phyloP scores from a whole-genome alignment of 1,140 invertebrate species.

The Meloidogyne floridensis region DNA sequence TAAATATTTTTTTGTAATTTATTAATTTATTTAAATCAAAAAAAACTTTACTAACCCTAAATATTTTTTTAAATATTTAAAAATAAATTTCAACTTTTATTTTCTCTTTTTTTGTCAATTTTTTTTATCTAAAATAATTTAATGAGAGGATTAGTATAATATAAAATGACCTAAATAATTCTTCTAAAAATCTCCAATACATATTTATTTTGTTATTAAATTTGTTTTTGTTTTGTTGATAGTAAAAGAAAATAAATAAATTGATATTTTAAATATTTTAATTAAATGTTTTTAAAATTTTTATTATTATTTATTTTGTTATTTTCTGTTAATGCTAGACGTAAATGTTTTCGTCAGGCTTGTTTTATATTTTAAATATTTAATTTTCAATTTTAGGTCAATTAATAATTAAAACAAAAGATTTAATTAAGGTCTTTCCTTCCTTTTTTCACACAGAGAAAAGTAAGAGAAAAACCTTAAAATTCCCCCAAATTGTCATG shows the following conservation, averaged over 20 bases:
- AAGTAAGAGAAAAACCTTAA: no score
- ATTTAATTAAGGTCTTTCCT: no score
- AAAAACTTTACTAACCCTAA: neutral
- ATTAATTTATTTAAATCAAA: neutral
- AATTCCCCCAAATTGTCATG: no score
- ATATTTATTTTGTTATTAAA: slow-evolving; percentile 1
- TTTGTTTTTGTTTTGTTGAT: neutral
- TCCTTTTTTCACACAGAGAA: no score
- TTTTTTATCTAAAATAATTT: neutral
- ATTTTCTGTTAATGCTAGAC: slow-evolving; percentile 6
- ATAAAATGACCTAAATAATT: neutral
- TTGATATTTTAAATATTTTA: neutral
- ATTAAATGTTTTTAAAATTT: slow-evolving; percentile 2
- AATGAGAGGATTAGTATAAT: neutral
- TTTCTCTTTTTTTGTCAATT: neutral
- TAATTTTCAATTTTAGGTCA: neutral
- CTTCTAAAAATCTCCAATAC: neutral
- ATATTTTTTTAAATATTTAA: neutral
- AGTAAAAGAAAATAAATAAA: neutral
- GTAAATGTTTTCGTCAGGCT: slow-evolving; percentile 1
- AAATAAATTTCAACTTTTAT: neutral
- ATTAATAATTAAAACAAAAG: no score
- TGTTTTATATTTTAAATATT: neutral
- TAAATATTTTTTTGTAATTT: neutral
- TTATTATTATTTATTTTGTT: neutral